These are phyloP conservation scores for Trogon surrucura DNA, from an alignment of 2,113 vertebrate species.

Conservation along the genomic window DNA sequence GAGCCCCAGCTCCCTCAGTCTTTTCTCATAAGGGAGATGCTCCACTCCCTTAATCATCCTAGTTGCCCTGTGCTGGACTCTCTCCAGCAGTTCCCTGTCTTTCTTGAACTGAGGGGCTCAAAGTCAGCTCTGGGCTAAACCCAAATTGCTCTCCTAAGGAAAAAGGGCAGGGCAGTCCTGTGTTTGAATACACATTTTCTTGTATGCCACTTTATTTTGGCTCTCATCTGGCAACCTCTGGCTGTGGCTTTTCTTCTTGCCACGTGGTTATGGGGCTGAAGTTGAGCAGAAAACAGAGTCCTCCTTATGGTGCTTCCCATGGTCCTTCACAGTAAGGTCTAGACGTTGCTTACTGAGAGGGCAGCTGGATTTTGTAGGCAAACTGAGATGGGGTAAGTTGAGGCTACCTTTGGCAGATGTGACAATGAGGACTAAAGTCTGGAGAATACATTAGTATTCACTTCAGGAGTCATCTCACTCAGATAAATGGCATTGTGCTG, in stretches of 20 bases:
- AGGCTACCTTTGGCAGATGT: not conserved
- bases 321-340: not conserved
- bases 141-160: not conserved
- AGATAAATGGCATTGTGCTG: not conserved
- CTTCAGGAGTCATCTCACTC: not conserved
- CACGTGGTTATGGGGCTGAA: not conserved
- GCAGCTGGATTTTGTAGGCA: not conserved
- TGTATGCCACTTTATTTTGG: not conserved
- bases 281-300: not conserved
- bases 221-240: not conserved
- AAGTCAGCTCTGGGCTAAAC: not conserved
- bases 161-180: not conserved
- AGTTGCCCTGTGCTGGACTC: no score
- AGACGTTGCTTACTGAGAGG: not conserved
- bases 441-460: not conserved
- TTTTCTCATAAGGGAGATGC: no score
- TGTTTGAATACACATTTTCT: not conserved
- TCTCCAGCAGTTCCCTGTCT: no score
- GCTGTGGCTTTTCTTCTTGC: not conserved
- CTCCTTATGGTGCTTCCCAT: not conserved
- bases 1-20: no score
- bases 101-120: not conserved
- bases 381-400: not conserved
- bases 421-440: not conserved
- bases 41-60: no score